Evolutionary conservation across 2,888 invertebrate species (phyloP), one percentile per base, ranked within the genome.

Genomic region (Deilephila porcellus): DNA sequence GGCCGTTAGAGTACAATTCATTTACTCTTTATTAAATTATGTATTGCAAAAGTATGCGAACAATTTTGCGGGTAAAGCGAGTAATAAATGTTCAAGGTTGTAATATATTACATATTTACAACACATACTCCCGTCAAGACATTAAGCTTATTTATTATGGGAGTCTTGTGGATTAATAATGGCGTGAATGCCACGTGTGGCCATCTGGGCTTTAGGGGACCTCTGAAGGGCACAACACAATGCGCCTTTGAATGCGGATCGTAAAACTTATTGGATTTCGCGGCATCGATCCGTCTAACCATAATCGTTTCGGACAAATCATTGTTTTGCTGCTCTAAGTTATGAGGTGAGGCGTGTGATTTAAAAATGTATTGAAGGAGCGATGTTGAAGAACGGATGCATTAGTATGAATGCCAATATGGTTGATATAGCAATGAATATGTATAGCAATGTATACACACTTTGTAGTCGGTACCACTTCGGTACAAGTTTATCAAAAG

Each of bases 261-360:
- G 86, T 92, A 86, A 92, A 91, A 84, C 82, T 88, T 89, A 89
- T 89, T 84, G 83, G 82, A 82, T 88, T 90, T 91, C 88, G 86
- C 77, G 85, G 87, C 86, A 91, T 86, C 79, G 84, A 83, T 84
- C 84, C 84, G 87, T 86, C 86, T 81, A 81, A 82, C 80, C 83
- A 83, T 86, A 83, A 82, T 82, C 77, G 80, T 81, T 84, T 81
- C 80, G 71, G 73, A 71, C 60, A 52, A 60, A 70, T 56, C 64
- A 67, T 67, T 25, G 70, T 74, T 70, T 52, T 17, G 29, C 17
- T 73, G 77, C 71, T 76, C 29, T 73, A 81, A 79, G 74, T 67
- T 34, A 76, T 53, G 71, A 74, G 78, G 72, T 73, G 60, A 32
- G 72, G 77, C 77, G 76, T 7, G 8, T 29, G 59, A 20, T 20